These are phyloP conservation scores for Podiceps cristatus DNA, from an alignment of 2,113 vertebrate genomes.

Conservation along the genomic window DNA sequence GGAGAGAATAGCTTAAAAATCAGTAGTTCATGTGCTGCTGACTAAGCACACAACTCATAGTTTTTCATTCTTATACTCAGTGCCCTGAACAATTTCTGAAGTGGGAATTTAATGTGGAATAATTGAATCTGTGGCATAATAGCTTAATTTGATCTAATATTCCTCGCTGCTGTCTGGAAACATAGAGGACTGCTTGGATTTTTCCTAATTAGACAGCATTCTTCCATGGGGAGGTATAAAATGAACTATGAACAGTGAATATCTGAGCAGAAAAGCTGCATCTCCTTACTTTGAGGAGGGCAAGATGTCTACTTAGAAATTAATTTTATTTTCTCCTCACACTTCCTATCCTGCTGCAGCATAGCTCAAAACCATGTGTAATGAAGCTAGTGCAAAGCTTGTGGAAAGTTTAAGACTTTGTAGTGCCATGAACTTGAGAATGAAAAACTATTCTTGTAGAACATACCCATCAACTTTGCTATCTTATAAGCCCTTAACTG, in stretches of 20 bases:
- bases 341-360: not conserved
- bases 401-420: not conserved
- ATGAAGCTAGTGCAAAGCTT: not conserved
- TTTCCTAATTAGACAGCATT: not conserved
- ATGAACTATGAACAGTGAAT: not conserved
- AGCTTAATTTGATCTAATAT: not conserved
- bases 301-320: not conserved
- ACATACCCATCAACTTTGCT: conserved; percentile 78
- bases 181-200: not conserved
- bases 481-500: conserved; percentile 85
- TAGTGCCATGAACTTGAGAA: conserved; percentile 64
- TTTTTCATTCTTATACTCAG: conserved; percentile 81
- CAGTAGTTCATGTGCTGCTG: conserved; percentile 42
- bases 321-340: not conserved
- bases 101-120: not conserved
- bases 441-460: conserved; percentile 82
- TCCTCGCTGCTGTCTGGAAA: not conserved
- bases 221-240: not conserved
- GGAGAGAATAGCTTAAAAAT: conserved; percentile 75
- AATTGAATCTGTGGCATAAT: not conserved
- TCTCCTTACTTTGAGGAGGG: not conserved
- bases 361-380: not conserved
- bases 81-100: not conserved
- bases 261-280: not conserved
- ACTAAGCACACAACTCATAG: conserved; percentile 70